Base-by-base conservation (phyloP, 2,797 vertebrate genomes). In the Holocentrus rufus region DNA sequence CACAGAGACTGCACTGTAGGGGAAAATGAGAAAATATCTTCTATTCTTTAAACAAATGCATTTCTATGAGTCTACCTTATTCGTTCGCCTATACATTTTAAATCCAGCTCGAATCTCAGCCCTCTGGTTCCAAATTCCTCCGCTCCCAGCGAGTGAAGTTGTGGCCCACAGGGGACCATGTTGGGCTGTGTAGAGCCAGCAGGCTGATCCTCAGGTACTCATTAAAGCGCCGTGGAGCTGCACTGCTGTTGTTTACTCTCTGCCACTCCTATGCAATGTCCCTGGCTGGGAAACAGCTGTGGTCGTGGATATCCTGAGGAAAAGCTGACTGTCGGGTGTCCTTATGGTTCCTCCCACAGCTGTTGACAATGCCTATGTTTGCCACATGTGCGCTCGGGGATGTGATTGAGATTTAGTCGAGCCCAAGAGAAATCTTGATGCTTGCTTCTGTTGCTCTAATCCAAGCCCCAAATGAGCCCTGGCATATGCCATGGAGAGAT, bases 201-300 rank as follows among this genome's bases (percentile, higher is more conserved):
- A 65, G 64, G 65, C 65, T 34, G 58, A 56, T 49, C 22, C 77
- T 81, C 62, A 60, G 57, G 82, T 58, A 79, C 27, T 54, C 47
- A 74, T 87, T 80, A 73, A 65, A 75, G 54, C 36, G 22, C 47
- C 55, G 22, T 53, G 53, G 52, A 46, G 66, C 30, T 53, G 62
- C 67, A 42, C 66, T 64, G 57, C 63, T 72, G 80, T 64, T 80
- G 77, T 77, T 81, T 83, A 72, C 80, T 67, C 67, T 64, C 72
- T 55, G 57, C 55, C 61, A 50, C 54, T 65, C 70, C 25, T 46
- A 69, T 67, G 54, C 57, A 70, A 64, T 8, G 30, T 47, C 67
- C 47, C 67, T 60, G 23, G 52, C 72, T 62, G 60, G 34, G 72
- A 50, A 68, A 61, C 85, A 85, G 70, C 76, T 85, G 82, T 67